Percentiles rank a stretch among this genome's conserved stretches.
Evolutionary conservation across 2,797 vertebrate genomes (phyloP).

Genomic region (Lycodopsis pacificus): DNA sequence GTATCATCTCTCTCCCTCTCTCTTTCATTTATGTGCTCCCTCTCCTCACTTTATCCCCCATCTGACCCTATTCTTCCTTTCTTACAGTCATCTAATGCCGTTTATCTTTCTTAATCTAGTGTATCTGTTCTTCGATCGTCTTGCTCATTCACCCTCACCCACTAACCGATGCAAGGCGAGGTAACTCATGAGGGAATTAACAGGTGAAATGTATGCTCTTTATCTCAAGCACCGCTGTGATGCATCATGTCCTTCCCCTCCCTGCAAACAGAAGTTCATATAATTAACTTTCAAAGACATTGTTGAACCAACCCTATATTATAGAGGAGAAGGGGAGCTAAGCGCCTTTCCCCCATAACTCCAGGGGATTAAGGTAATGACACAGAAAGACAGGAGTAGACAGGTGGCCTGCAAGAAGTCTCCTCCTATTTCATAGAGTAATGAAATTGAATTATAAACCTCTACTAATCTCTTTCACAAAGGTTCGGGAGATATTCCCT

Average conservation of each 20-base stretch:
- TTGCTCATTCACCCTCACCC: slow-evolving; percentile 42
- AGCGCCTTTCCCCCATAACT: slow-evolving; percentile 58
- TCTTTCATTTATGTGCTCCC: slow-evolving; percentile 35
- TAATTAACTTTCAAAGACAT: slow-evolving; percentile 72
- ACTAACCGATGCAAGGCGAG: slow-evolving; percentile 72
- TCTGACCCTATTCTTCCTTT: slow-evolving; percentile 16
- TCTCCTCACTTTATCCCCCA: slow-evolving; percentile 18
- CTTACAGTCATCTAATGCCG: slow-evolving; percentile 44
- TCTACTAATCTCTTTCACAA: slow-evolving; percentile 73
- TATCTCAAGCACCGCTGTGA: slow-evolving; percentile 44
- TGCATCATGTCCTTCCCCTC: slow-evolving; percentile 16
- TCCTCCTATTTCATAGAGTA: slow-evolving; percentile 71
- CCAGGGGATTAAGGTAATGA: slow-evolving; percentile 75
- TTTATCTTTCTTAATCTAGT: slow-evolving; percentile 68
- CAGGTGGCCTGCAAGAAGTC: slow-evolving; percentile 65
- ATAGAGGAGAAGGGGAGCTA: slow-evolving; percentile 51
- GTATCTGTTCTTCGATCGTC: slow-evolving; percentile 67
- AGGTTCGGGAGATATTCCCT: slow-evolving; percentile 61
- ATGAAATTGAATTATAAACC: slow-evolving; percentile 80
- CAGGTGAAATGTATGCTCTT: slow-evolving; percentile 64
- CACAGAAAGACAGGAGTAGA: slow-evolving; percentile 71
- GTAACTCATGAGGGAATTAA: slow-evolving; percentile 68
- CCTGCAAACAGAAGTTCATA: slow-evolving; percentile 62
- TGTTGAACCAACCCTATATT: slow-evolving; percentile 59
- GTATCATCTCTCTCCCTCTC: slow-evolving; percentile 30